phyloP scores from a whole-genome alignment of 1,140 invertebrate species.

The Zaprionus gabonicus region DNA sequence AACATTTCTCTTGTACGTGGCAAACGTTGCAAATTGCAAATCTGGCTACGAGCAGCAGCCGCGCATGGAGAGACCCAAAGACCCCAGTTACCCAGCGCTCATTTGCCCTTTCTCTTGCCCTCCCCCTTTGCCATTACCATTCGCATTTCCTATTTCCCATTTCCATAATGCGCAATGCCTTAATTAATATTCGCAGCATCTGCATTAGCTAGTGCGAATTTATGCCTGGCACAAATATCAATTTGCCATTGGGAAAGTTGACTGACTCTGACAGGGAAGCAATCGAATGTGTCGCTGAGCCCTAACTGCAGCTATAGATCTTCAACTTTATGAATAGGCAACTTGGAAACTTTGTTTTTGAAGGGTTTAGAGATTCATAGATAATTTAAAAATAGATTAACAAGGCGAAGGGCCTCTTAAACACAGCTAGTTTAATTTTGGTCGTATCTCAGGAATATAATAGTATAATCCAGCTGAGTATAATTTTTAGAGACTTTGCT shows the following conservation, averaged over 20 bases:
- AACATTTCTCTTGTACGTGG: constrained; percentile 74
- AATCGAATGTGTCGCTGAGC: not conserved
- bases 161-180: constrained; percentile 57
- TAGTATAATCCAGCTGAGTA: too few relatives aligned
- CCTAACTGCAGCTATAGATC: not conserved
- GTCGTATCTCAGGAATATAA: not conserved
- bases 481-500: too few relatives aligned
- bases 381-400: not conserved
- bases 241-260: constrained; percentile 27
- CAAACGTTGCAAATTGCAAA: constrained; percentile 67
- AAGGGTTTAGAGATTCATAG: not conserved
- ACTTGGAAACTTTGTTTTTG: not conserved
- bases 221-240: constrained; percentile 46
- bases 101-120: not conserved
- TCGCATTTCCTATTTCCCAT: constrained; percentile 30
- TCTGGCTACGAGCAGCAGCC: not conserved
- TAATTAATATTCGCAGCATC: constrained; percentile 73
- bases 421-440: not conserved
- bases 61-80: constrained; percentile 10
- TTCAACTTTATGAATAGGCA: not conserved
- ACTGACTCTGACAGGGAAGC: not conserved
- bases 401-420: not conserved
- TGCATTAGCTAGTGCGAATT: constrained; percentile 55
- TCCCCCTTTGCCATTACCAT: not conserved
- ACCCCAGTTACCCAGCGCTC: not conserved